A percentile compares a stretch with the other conserved stretches of the same genome.
Conservation (phyloP, 2,888 invertebrate genomes). For the Poecilus cupreus region DNA sequence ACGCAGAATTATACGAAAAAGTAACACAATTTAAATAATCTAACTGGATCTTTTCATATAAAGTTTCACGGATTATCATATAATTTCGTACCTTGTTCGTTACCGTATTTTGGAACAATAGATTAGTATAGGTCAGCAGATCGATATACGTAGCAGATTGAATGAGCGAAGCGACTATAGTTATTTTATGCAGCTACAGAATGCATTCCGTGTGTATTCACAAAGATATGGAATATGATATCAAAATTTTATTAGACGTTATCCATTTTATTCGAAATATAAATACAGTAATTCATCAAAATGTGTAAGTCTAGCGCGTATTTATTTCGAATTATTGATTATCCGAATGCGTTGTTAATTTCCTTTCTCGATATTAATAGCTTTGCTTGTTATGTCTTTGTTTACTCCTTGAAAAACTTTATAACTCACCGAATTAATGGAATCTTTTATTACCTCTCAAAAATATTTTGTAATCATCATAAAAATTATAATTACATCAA, state of each 20-base stretch:
- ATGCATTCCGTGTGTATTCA: not conserved
- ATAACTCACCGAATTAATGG: not conserved
- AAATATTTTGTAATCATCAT: conserved; percentile 9
- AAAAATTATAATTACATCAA: not conserved
- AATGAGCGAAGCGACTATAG: too few species aligned
- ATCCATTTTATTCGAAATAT: not conserved
- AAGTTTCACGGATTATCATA: too few species aligned
- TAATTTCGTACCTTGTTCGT: too few species aligned
- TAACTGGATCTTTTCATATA: too few species aligned
- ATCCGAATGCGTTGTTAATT: conserved; percentile 1
- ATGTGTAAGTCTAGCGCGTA: not conserved
- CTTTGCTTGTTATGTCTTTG: conserved; percentile 24
- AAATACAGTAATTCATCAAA: not conserved
- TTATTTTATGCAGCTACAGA: not conserved
- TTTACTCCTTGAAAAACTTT: not conserved
- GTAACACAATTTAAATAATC: too few species aligned
- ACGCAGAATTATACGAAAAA: not conserved
- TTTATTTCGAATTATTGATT: conserved; percentile 16
- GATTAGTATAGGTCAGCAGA: too few species aligned
- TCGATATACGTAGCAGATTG: too few species aligned
- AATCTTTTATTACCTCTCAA: not conserved
- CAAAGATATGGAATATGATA: not conserved
- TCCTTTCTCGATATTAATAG: conserved; percentile 10
- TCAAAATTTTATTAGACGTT: conserved; percentile 8
- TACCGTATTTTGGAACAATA: too few species aligned